phyloP scores from a whole-genome alignment of 2,113 vertebrate species.

The Ondatra zibethicus region DNA sequence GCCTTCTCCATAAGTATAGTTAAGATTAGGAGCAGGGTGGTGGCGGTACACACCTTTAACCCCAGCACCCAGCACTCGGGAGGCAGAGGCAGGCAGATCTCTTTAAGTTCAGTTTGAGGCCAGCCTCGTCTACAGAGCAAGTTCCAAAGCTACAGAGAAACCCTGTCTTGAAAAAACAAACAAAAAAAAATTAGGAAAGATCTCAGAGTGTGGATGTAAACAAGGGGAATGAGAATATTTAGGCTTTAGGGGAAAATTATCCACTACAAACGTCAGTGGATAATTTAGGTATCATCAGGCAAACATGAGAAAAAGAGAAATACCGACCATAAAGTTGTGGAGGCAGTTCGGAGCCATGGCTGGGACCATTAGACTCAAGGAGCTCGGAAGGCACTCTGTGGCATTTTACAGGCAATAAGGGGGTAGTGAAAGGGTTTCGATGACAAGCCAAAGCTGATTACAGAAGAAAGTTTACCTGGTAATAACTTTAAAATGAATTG shows the following conservation, averaged over 20 bases:
- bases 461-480: conserved; percentile 2
- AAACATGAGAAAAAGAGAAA: not conserved
- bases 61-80: no score
- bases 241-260: not conserved
- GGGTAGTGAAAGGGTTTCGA: conserved; percentile 2
- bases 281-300: not conserved
- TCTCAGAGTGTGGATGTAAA: not conserved
- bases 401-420: conserved; percentile 13
- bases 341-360: not conserved
- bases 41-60: no score
- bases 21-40: not conserved
- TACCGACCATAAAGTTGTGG: not conserved
- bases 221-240: not conserved
- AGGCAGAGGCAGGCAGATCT: no score
- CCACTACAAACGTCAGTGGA: not conserved
- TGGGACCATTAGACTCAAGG: not conserved
- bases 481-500: not conserved
- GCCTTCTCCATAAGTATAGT: not conserved
- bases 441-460: conserved; percentile 43
- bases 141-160: no score
- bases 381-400: not conserved
- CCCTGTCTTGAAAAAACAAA: no score
- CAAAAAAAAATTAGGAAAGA: not conserved
- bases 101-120: no score
- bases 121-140: no score